Evolutionary conservation across 2,888 invertebrate species (phyloP).

Genomic region (Cecidostiba fungosa): DNA sequence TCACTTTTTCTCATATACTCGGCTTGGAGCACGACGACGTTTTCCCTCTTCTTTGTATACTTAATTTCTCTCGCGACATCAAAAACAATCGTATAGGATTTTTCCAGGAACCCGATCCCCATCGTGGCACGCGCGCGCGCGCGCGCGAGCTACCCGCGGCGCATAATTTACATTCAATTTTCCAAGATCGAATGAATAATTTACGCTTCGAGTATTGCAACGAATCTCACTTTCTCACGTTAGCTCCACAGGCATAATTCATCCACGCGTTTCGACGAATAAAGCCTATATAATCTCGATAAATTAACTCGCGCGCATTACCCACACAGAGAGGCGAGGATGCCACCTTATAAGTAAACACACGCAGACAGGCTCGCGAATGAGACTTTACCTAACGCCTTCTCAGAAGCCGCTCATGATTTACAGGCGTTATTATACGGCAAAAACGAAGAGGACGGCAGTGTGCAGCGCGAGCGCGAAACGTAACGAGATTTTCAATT

Average conservation of each 20-base stretch:
- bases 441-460: conserved; percentile 10
- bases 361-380: neutral
- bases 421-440: conserved; percentile 33
- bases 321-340: neutral
- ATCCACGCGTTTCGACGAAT: neutral
- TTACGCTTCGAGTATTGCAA: neutral
- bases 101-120: neutral
- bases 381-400: conserved; percentile 7
- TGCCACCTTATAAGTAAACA: conserved; percentile 14
- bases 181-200: conserved; percentile 2
- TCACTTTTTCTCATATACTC: conserved; percentile 14
- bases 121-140: no score
- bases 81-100: conserved; percentile 32
- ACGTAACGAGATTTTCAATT: conserved; percentile 62
- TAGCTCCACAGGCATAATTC: neutral
- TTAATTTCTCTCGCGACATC: neutral
- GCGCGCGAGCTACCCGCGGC: neutral
- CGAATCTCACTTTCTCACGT: conserved; percentile 10
- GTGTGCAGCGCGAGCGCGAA: conserved; percentile 15
- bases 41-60: neutral
- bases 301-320: conserved; percentile 22
- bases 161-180: conserved; percentile 32
- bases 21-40: neutral
- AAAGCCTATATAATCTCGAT: conserved; percentile 42
- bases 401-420: conserved; percentile 48